A percentile compares a stretch with the other conserved stretches of the same genome.
phyloP scores from a whole-genome alignment of 2,797 vertebrate genomes.

The Notamacropus eugenii region DNA sequence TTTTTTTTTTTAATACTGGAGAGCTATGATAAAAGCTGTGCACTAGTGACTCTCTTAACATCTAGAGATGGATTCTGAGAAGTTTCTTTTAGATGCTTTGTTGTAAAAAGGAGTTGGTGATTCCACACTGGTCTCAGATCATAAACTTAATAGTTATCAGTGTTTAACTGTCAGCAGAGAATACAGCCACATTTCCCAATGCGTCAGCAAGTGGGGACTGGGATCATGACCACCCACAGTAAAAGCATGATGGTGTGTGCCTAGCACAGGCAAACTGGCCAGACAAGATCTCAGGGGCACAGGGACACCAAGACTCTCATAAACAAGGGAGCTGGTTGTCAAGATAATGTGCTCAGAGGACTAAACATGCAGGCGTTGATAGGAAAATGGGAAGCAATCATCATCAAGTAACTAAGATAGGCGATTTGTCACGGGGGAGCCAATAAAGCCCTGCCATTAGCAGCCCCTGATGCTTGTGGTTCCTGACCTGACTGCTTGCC shows the following conservation, averaged over 20 bases:
- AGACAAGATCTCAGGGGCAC: not conserved
- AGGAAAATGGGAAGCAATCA: not conserved
- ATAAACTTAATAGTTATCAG: not conserved
- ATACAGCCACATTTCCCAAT: not conserved
- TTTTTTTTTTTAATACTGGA: not conserved
- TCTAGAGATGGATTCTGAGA: not conserved
- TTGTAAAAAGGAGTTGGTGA: not conserved
- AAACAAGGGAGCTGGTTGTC: not conserved
- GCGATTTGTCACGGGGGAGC: not conserved
- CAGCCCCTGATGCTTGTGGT: not conserved
- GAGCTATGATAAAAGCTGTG: not conserved
- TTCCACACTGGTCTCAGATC: not conserved
- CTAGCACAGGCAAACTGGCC: not conserved
- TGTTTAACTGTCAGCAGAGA: not conserved
- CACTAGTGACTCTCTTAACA: not conserved
- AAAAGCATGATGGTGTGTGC: not conserved
- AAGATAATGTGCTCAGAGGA: not conserved
- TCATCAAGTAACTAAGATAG: not conserved
- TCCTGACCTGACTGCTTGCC: not conserved
- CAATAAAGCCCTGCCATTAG: not conserved
- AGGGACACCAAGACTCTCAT: not conserved
- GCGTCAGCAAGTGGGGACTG: not conserved
- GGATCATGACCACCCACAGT: not conserved
- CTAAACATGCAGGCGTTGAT: not conserved
- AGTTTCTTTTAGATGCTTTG: not conserved